Evolutionary conservation across 2,888 invertebrate genomes (phyloP).

Genomic region (Agrotis clavis): DNA sequence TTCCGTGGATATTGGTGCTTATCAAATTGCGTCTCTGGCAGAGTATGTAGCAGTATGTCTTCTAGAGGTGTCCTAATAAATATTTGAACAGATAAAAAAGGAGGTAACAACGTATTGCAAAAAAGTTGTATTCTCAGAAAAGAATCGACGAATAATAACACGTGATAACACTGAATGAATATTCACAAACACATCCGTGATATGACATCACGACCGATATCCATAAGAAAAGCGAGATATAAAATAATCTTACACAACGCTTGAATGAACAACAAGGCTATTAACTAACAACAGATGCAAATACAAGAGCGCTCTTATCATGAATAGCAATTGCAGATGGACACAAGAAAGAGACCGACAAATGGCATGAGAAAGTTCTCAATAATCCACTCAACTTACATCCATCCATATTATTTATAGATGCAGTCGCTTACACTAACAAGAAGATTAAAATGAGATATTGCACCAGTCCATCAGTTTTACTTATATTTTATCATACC

Average conservation of each 20-base stretch:
- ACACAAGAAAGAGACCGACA: constrained; percentile 35
- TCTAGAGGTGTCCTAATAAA: not conserved
- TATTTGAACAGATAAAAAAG: not conserved
- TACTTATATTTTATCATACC: constrained; percentile 53
- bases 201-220: not conserved
- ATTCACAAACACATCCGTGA: not conserved
- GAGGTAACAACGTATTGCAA: not conserved
- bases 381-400: constrained; percentile 14
- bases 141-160: not conserved
- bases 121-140: not conserved
- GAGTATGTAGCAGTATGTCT: not conserved
- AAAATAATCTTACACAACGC: constrained; percentile 16
- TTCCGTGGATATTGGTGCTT: not conserved
- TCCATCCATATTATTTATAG: constrained; percentile 28
- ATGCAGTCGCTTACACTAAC: constrained; percentile 27
- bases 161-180: not conserved
- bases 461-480: constrained; percentile 42
- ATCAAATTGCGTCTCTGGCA: not conserved
- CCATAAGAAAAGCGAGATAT: constrained; percentile 10
- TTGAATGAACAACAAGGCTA: constrained; percentile 44
- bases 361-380: constrained; percentile 47
- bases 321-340: constrained; percentile 39
- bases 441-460: constrained; percentile 50
- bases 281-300: constrained; percentile 52
- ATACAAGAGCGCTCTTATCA: constrained; percentile 44